phyloP scores from a whole-genome alignment of 2,797 vertebrate species.

The Melanotaenia trifasciata region DNA sequence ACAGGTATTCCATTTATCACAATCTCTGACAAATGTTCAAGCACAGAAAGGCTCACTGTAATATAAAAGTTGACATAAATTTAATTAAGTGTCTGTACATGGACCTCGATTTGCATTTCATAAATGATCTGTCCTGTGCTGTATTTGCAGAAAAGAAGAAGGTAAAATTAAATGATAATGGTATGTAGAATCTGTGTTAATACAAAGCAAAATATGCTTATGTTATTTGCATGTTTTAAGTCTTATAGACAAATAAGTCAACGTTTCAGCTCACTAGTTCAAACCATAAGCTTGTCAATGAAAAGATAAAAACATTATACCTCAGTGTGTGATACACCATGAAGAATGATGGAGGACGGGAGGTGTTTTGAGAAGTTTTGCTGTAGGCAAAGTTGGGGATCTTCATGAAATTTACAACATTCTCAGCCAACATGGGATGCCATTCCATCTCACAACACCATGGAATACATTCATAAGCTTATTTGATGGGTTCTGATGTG shows the following conservation, averaged over 20 bases:
- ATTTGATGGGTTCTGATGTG: constrained; percentile 11
- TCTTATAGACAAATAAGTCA: background rate
- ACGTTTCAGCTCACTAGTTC: background rate
- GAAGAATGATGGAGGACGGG: constrained; percentile 4
- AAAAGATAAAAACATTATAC: background rate
- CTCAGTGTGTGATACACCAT: background rate
- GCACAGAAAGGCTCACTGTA: constrained; percentile 57
- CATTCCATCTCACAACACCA: constrained; percentile 2
- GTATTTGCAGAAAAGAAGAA: constrained; percentile 35
- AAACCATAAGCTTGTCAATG: background rate
- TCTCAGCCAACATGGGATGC: constrained; percentile 6
- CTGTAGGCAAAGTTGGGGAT: constrained; percentile 21
- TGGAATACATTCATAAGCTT: background rate
- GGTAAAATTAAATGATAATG: constrained; percentile 34
- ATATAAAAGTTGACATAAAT: constrained; percentile 65
- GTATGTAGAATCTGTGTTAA: background rate
- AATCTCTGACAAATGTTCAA: constrained; percentile 61
- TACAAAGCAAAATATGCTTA: background rate
- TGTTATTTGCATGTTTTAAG: background rate
- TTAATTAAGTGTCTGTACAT: constrained; percentile 67
- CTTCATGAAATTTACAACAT: background rate
- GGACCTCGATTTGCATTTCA: constrained; percentile 55
- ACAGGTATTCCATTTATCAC: constrained; percentile 60
- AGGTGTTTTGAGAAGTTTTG: background rate
- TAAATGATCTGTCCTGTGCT: constrained; percentile 33